phyloP scores from a whole-genome alignment of 2,113 vertebrate genomes.

The Hipposideros armiger region DNA sequence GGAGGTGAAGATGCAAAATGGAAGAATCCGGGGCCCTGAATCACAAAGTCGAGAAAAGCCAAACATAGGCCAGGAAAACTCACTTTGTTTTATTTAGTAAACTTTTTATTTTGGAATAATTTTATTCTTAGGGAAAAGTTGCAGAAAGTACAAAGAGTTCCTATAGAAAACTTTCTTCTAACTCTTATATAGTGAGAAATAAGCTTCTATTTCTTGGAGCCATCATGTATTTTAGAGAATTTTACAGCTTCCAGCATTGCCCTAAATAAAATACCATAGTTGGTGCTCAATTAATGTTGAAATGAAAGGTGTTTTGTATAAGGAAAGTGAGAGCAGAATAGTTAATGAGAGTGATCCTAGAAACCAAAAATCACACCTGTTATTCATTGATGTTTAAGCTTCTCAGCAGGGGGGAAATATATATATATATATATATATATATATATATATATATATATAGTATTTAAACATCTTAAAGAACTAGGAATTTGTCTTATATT shows the following conservation, averaged over 20 bases:
- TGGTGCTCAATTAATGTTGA: not conserved
- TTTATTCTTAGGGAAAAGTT: conserved; percentile 35
- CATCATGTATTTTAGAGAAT: not conserved
- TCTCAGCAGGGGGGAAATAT: not conserved
- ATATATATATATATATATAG: not conserved
- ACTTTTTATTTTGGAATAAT: not conserved
- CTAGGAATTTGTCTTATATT: not conserved
- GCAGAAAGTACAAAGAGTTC: not conserved
- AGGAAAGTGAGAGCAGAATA: not conserved
- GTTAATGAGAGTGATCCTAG: not conserved
- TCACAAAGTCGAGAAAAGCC: not conserved
- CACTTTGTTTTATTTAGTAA: not conserved
- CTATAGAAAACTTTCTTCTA: not conserved
- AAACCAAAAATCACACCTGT: not conserved
- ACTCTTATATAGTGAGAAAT: not conserved
- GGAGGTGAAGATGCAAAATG: not conserved
- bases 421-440: too few species aligned
- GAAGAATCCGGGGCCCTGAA: not conserved
- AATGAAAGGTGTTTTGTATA: not conserved
- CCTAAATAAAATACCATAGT: not conserved
- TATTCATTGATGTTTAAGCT: not conserved
- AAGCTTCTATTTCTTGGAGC: not conserved
- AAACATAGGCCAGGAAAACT: not conserved
- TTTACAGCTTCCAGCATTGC: not conserved
- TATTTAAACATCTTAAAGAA: conserved; percentile 3